These are phyloP conservation scores for Bembecia ichneumoniformis DNA, from an alignment of 2,888 invertebrate species.

Conservation along the genomic window DNA sequence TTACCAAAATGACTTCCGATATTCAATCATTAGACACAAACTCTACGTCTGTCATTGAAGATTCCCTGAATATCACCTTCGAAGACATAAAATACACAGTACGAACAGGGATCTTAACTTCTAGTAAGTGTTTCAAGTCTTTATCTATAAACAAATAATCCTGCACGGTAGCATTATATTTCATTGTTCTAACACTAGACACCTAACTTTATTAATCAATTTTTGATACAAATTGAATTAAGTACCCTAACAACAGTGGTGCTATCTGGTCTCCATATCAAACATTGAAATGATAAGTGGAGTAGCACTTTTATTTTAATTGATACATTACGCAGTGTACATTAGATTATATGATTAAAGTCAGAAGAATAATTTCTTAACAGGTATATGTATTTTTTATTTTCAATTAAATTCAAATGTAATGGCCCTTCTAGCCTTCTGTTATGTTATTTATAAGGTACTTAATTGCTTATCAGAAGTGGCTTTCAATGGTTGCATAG, in stretches of 20 bases:
- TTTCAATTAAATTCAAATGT: too few relatives aligned
- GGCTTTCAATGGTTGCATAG: too few relatives aligned
- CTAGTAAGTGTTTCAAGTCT: conserved; percentile 54
- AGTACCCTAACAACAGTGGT: conserved; percentile 1
- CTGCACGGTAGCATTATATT: neutral
- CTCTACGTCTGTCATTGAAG: conserved; percentile 50
- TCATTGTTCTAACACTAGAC: neutral
- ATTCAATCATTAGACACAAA: conserved; percentile 45
- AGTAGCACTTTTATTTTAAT: neutral
- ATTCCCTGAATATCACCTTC: conserved; percentile 76
- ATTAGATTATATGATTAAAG: too few relatives aligned
- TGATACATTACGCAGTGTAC: neutral
- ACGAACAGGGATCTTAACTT: conserved; percentile 67
- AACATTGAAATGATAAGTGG: neutral
- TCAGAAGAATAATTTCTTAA: too few relatives aligned
- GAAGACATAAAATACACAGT: conserved; percentile 77
- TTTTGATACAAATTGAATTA: neutral
- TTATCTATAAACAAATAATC: conserved; percentile 2
- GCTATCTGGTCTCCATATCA: conserved; percentile 1
- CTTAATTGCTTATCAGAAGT: too few relatives aligned
- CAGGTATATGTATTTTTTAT: too few relatives aligned
- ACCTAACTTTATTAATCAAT: neutral
- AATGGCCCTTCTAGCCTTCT: too few relatives aligned
- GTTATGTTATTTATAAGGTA: too few relatives aligned
- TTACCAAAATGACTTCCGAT: conserved; percentile 40